These are phyloP conservation scores for Scaptodrosophila lebanonensis DNA, from an alignment of 1,140 invertebrate species.

Conservation along the genomic window DNA sequence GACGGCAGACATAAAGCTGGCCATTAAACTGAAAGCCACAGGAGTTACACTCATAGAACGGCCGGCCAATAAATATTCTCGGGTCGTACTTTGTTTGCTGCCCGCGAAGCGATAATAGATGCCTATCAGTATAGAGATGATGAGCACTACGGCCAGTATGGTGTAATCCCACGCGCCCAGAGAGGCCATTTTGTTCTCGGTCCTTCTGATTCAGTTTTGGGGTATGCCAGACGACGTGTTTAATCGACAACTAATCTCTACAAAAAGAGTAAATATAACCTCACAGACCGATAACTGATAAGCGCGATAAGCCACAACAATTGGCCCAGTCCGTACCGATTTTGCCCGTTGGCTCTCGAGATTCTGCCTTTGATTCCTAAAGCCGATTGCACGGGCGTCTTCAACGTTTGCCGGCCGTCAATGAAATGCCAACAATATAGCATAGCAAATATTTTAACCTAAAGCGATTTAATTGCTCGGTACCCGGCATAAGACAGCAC, in stretches of 20 bases:
- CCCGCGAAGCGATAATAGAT: constrained; percentile 91
- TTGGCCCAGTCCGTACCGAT: not conserved
- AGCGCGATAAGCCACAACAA: constrained; percentile 25
- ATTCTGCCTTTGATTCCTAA: constrained; percentile 23
- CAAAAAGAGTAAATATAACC: too few species aligned
- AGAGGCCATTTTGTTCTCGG: constrained; percentile 36
- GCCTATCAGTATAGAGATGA: constrained; percentile 85
- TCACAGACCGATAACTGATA: constrained; percentile 51
- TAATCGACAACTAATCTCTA: constrained; percentile 54
- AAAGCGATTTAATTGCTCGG: too few species aligned
- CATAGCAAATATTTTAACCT: too few species aligned
- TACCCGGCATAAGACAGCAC: too few species aligned
- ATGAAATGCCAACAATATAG: constrained; percentile 40
- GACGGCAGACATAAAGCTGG: constrained; percentile 96
- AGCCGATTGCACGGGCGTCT: constrained; percentile 24
- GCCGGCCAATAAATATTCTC: constrained; percentile 63
- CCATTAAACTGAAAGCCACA: constrained; percentile 92
- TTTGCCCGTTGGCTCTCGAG: constrained; percentile 33
- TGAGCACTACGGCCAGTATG: constrained; percentile 81
- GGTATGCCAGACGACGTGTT: constrained; percentile 8
- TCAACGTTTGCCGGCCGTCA: constrained; percentile 55
- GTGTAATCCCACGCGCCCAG: constrained; percentile 81
- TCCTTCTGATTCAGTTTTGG: not conserved
- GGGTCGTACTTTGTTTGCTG: constrained; percentile 89
- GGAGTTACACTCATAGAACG: constrained; percentile 80